Evolutionary conservation across 2,797 vertebrate genomes (phyloP).

Genomic region (Clarias platycephalus): DNA sequence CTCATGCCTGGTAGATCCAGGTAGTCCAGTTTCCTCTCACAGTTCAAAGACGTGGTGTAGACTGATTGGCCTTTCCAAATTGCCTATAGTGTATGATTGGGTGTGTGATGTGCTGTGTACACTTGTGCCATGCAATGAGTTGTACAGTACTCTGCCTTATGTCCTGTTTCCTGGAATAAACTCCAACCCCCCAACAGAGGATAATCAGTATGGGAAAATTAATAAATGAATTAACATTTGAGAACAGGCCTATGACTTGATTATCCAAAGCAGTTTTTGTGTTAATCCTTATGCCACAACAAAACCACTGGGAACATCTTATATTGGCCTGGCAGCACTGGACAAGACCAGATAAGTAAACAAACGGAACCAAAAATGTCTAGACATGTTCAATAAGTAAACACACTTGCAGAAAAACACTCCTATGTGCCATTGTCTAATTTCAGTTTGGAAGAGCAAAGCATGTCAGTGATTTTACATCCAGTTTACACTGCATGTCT

Average conservation of each 20-base stretch:
- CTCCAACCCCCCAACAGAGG: too few species aligned
- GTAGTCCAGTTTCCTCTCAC: too few species aligned
- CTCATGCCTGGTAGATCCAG: too few species aligned
- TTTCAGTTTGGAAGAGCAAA: not conserved
- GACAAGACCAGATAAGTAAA: constrained; percentile 39
- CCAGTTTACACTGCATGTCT: not conserved
- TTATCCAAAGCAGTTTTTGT: not conserved
- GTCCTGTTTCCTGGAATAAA: too few species aligned
- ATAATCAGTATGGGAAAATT: too few species aligned
- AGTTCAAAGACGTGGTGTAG: too few species aligned
- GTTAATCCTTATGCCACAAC: not conserved
- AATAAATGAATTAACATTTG: not conserved
- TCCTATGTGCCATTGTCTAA: constrained; percentile 6
- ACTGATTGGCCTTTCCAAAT: too few species aligned
- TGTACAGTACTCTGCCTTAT: too few species aligned
- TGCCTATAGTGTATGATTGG: too few species aligned
- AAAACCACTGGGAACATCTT: constrained; percentile 8
- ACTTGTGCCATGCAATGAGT: too few species aligned
- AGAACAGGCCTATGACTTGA: not conserved
- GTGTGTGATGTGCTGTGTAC: too few species aligned
- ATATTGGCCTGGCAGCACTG: constrained; percentile 32
- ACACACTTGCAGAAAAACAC: constrained; percentile 40
- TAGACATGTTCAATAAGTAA: constrained; percentile 57
- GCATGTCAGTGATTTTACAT: not conserved
- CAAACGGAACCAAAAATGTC: constrained; percentile 49